Base-by-base conservation (phyloP, 2,888 invertebrate genomes). In the Dione vanillae region DNA sequence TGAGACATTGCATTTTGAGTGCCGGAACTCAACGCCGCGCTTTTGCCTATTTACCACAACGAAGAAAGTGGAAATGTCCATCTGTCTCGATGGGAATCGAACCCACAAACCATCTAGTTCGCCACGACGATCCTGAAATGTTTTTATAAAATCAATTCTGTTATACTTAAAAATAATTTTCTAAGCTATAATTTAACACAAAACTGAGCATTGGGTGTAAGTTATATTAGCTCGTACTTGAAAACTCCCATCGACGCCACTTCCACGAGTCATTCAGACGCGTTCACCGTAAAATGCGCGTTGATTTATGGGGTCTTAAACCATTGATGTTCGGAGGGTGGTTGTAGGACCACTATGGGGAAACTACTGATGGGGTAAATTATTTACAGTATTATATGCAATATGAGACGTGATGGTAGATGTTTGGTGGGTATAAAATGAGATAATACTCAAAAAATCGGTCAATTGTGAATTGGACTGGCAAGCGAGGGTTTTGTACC, bases 271-370 rank as follows among this genome's bases (percentile, higher is more conserved):
- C 67, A 72, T 74, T 71, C 67, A 67, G 16, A 49, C 67, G 51
- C 65, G 67, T 68, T 71, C 74, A 73, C 75, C 75, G 75, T 75
- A 73, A 76, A 76, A 73, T 69, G 70, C 73, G 67, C 67, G 70
- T 56, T 73, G 76, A 76, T 76, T 76, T 76, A 76, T 76, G 68
- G 68, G 67, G 51, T 59, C 67, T 72, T 66, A 67, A 56, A 54
- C 58, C 71, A 64, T 69, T 64, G 69, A 64, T 49, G 40, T 58
- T 14, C 20, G 8, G 41, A 61, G 59, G 56, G 64, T 40, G 68
- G 52, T 20, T 40, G n/a, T 16, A 64, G 69, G 54, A 19, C 16
- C 16, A 10, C 10, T 37, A 37, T 45, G 61, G 62, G 61, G 68
- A 37, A 20, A 51, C 40, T 52, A 61, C 16, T 49, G 61, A 54